A percentile compares a stretch with the other conserved stretches of the same genome.
Conservation (phyloP, 2,113 vertebrate genomes). For the human (Homo sapiens) region GRCh38 chr4:73264001-73264500, state of each 20-base stretch:
- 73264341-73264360: too few relatives aligned
- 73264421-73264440: not conserved
- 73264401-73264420: not conserved
- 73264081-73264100: not conserved
- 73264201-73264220: conserved; percentile 89
- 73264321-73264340: too few relatives aligned
- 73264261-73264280: conserved; percentile 86
- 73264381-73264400: not conserved
- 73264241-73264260: conserved; percentile 87
- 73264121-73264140: not conserved
- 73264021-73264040: conserved; percentile 71
- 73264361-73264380: too few relatives aligned
- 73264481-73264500: not conserved
- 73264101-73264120: too few relatives aligned
- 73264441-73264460: not conserved
- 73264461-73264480: not conserved
- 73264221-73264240: conserved; percentile 88
- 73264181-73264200: conserved; percentile 89
- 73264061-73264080: conserved; percentile 71
- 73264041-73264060: not conserved
- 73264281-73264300: too few relatives aligned
- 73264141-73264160: not conserved
- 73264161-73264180: not conserved
- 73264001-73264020: conserved; percentile 67
- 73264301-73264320: too few relatives aligned